phyloP scores from a whole-genome alignment of 2,888 invertebrate genomes.

The Athalia circularis region DNA sequence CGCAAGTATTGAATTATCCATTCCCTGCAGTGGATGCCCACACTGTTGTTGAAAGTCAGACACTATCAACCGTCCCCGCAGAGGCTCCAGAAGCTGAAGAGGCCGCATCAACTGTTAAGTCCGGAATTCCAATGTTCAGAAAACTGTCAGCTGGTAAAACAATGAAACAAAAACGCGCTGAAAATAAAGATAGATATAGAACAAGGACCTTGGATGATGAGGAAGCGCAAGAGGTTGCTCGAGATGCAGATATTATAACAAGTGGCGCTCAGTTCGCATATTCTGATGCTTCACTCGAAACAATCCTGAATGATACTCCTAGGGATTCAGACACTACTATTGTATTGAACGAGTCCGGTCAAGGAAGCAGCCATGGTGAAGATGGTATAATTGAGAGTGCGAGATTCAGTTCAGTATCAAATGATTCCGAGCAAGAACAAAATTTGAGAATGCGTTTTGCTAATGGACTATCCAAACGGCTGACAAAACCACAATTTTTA shows the following conservation, averaged over 20 bases:
- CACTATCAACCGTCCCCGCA: conserved; percentile 65
- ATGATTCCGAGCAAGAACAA: conserved; percentile 83
- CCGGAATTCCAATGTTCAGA: conserved; percentile 63
- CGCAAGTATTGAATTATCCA: conserved; percentile 76
- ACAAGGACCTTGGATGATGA: conserved; percentile 81
- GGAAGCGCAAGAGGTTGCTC: conserved; percentile 44
- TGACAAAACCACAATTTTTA: conserved; percentile 49
- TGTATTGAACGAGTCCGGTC: conserved; percentile 76
- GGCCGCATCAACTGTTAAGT: conserved; percentile 66
- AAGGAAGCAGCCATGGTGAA: conserved; percentile 73
- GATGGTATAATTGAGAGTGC: conserved; percentile 78
- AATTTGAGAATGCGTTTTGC: conserved; percentile 71
- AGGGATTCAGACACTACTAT: conserved; percentile 76
- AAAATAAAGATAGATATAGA: conserved; percentile 84
- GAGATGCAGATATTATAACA: conserved; percentile 13
- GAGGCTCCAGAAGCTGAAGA: conserved; percentile 77
- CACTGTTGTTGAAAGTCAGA: conserved; percentile 38
- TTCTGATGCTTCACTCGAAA: conserved; percentile 39
- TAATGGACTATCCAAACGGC: conserved; percentile 58
- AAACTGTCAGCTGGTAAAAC: conserved; percentile 58
- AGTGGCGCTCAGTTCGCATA: conserved; percentile 5
- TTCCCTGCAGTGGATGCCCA: conserved; percentile 60
- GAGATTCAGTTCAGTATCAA: conserved; percentile 82
- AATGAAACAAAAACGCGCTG: conserved; percentile 63
- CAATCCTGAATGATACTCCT: conserved; percentile 23